Conservation (phyloP, 2,797 vertebrate species). For the Acridotheres tristis region DNA sequence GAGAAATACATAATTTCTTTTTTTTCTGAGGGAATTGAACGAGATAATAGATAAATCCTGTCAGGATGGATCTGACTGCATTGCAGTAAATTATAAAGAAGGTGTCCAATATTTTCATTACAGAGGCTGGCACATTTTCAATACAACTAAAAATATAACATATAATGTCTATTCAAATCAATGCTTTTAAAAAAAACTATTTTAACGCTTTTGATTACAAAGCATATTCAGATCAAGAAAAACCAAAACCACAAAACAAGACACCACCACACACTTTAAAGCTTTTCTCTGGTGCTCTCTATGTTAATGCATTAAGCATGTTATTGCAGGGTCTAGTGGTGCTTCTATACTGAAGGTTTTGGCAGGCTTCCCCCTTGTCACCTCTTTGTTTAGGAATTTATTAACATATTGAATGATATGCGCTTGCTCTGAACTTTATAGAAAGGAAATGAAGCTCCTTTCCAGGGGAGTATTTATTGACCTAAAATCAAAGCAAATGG, state of each 20-base stretch:
- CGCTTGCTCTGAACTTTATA: background rate
- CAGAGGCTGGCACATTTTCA: background rate
- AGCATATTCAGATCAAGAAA: background rate
- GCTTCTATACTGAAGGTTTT: background rate
- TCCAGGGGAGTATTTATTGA: background rate
- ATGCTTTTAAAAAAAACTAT: background rate
- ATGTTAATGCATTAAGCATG: background rate
- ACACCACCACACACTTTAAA: background rate
- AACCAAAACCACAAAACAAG: background rate
- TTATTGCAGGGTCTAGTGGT: background rate
- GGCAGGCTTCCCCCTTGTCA: background rate
- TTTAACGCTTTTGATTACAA: background rate
- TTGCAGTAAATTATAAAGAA: constrained; percentile 5
- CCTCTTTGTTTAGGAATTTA: background rate
- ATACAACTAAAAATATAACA: background rate
- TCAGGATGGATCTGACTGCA: background rate
- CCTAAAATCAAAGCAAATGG: constrained; percentile 1
- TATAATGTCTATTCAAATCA: background rate
- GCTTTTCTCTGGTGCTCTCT: background rate
- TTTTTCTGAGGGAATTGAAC: background rate
- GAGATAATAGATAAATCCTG: background rate
- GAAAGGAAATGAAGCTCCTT: background rate
- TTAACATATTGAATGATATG: background rate
- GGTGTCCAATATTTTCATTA: background rate
- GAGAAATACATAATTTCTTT: background rate